Base-by-base conservation (phyloP, 2,113 vertebrate species). In the Brachyhypopomus gauderio region DNA sequence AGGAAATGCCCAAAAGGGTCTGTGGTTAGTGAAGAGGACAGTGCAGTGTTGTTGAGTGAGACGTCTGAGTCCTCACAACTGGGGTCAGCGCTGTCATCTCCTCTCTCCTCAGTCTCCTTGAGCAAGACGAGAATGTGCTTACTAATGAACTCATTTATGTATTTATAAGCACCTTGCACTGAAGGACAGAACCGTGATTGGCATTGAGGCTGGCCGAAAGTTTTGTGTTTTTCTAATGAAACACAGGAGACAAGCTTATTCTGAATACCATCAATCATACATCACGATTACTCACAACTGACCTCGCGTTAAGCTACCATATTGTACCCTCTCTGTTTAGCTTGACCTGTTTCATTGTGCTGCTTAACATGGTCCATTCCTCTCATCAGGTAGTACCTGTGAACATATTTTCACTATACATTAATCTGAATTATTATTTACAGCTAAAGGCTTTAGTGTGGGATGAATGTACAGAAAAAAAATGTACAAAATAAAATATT, bases 361-460 rank as follows among this genome's bases (percentile, higher is more conserved):
- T 6, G 30, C 20, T 70, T 8, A 70, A 59, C 22, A 38, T 3
- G 8, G 34, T 14, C 45, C 76, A 56, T 78, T 48, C 23, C 25
- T 78, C 45, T 70, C 52, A 41, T 70, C 70, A 79, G 70, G 58
- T 71, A 79, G 70, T 45, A 79, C 8, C 66, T 25, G 36, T 14
- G 25, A 45, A 7, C 16, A 25, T 17, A 5, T 41, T 41, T 79
- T 71, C 66, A 19, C 70, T 71, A 71, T 14, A 55, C 55, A 23
- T 60, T 79, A 38, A 41, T 34, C 34, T 38, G 66, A 34, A 4
- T 12, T 41, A 22, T 70, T 38, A 22, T 41, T 70, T 38, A 1
- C 17, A 70, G 66, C 41, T 70, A 11, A 41, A 34, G 34, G 12
- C 1, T 41, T 38, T n/a, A 14, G 11, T 14, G 45, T 52, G 45